Conservation (phyloP, 1,140 invertebrate genomes). For the Metopolophium dirhodum region DNA sequence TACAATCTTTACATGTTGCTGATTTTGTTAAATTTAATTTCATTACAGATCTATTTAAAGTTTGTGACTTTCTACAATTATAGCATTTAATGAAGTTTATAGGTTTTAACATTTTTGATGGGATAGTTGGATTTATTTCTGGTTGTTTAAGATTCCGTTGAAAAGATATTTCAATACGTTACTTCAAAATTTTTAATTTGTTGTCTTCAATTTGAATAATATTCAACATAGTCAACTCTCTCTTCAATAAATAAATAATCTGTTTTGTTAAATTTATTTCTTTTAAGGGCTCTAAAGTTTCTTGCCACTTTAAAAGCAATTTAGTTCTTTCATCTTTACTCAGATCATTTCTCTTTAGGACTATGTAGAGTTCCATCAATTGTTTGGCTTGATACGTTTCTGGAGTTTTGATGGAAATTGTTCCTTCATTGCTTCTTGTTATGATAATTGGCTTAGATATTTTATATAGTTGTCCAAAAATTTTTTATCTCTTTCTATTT, state of each 20-base stretch:
- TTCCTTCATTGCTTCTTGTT: constrained; percentile 67
- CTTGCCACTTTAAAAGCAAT: constrained; percentile 68
- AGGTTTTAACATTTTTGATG: constrained; percentile 23
- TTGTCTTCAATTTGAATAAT: constrained; percentile 63
- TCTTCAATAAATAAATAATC: constrained; percentile 68
- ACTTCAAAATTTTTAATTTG: constrained; percentile 68
- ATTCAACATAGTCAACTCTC: constrained; percentile 69
- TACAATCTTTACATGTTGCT: constrained; percentile 58
- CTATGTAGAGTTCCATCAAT: constrained; percentile 68
- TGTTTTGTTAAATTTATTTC: constrained; percentile 64
- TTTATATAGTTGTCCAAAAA: constrained; percentile 63
- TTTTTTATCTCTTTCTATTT: constrained; percentile 39
- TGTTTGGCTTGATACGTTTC: constrained; percentile 71
- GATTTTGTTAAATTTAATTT: constrained; percentile 53
- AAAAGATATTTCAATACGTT: constrained; percentile 64
- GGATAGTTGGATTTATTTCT: constrained; percentile 58
- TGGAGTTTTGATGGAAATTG: constrained; percentile 70
- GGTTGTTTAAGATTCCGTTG: constrained; percentile 56
- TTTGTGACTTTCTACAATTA: constrained; percentile 57
- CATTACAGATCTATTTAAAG: constrained; percentile 50
- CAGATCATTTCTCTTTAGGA: constrained; percentile 65
- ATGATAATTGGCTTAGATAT: constrained; percentile 71
- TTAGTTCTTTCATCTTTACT: constrained; percentile 68
- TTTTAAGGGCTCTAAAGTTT: constrained; percentile 67
- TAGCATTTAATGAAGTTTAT: constrained; percentile 52